A percentile compares a stretch with the other conserved stretches of the same genome.
Conservation (phyloP, 2,797 vertebrate species). For the Sparidentex hasta region DNA sequence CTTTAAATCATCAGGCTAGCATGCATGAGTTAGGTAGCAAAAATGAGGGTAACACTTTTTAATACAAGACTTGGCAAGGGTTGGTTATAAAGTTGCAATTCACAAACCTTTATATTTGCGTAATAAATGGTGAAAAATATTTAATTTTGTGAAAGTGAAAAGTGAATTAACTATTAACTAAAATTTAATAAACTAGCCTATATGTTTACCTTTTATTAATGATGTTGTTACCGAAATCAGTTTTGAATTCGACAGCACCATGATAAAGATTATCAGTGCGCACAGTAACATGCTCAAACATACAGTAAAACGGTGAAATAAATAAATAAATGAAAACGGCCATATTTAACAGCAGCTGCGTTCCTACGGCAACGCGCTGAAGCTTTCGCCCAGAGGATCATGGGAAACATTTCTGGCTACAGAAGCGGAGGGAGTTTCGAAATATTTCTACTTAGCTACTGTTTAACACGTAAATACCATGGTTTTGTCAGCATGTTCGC, state of each 20-base stretch:
- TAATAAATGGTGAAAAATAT: too few species aligned
- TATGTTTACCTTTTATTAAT: too few species aligned
- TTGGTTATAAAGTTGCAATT: too few species aligned
- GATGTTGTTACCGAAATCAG: too few species aligned
- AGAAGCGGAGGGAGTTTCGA: slow-evolving; percentile 85
- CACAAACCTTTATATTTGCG: too few species aligned
- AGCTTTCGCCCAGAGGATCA: slow-evolving; percentile 77
- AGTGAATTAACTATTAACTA: too few species aligned
- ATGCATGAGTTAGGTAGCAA: too few species aligned
- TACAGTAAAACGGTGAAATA: not conserved
- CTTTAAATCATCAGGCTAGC: not conserved
- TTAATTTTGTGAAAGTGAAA: too few species aligned
- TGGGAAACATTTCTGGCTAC: slow-evolving; percentile 66
- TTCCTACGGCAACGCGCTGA: slow-evolving; percentile 76
- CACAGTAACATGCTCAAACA: not conserved
- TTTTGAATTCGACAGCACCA: not conserved
- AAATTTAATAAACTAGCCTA: too few species aligned
- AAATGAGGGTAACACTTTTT: not conserved
- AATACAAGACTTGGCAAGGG: too few species aligned
- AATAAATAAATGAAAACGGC: not conserved
- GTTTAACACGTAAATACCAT: not conserved
- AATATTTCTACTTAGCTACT: slow-evolving; percentile 51
- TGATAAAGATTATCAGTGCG: too few species aligned
- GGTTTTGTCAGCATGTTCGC: not conserved
- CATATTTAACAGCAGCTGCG: slow-evolving; percentile 3